A percentile compares a stretch with the other conserved stretches of the same genome.
Evolutionary conservation across 2,113 vertebrate species (phyloP).

Genomic region (Cichladusa arquata): DNA sequence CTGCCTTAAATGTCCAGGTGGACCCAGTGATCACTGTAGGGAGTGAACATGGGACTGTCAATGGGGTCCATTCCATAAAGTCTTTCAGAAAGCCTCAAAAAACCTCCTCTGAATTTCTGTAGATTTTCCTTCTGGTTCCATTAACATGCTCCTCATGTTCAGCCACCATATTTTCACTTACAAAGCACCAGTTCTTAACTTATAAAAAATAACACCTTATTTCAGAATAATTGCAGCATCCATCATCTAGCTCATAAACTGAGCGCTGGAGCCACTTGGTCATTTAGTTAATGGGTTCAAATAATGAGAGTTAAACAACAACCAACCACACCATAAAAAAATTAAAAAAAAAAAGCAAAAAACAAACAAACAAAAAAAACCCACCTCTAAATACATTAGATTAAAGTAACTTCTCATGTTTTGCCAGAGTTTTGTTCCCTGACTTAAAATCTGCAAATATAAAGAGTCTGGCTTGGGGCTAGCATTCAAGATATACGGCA

Average conservation of each 20-base stretch:
- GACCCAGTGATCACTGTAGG: accelerated
- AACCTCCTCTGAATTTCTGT: neutral
- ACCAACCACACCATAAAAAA: neutral
- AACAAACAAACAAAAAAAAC: neutral
- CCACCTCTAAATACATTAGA: neutral
- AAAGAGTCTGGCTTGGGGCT: neutral
- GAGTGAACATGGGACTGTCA: neutral
- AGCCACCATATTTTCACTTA: neutral
- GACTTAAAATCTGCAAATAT: slow-evolving; percentile 16
- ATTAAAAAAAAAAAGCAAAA: no score
- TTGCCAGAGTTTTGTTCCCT: neutral
- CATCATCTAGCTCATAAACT: slow-evolving; percentile 4
- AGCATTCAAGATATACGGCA: neutral
- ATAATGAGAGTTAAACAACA: slow-evolving; percentile 18
- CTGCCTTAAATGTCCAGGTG: neutral
- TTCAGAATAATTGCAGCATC: slow-evolving; percentile 27
- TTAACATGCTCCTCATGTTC: neutral
- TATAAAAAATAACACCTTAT: slow-evolving; percentile 7
- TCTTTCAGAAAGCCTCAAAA: neutral
- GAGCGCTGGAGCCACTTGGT: neutral
- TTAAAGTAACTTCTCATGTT: slow-evolving; percentile 21
- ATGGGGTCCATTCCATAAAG: neutral
- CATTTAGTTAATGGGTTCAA: slow-evolving; percentile 20
- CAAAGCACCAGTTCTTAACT: slow-evolving; percentile 2
- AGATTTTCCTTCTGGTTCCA: neutral